Conservation (phyloP, 2,888 invertebrate species). For the Cryptus viduatorius region DNA sequence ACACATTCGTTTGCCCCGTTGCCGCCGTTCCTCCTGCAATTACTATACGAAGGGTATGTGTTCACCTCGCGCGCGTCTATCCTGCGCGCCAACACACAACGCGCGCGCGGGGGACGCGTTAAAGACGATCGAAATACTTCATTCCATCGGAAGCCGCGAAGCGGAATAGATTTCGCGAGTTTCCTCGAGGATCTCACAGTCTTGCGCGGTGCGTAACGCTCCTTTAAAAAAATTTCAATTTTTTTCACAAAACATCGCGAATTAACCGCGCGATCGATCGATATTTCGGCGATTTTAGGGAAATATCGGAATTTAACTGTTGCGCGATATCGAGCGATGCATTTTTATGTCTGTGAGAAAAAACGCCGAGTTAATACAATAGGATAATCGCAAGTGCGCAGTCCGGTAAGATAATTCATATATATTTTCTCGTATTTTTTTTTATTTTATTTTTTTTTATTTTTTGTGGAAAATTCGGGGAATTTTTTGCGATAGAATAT, state of each 20-base stretch:
- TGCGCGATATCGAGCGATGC: slow-evolving; percentile 53
- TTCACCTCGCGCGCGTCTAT: slow-evolving; percentile 10
- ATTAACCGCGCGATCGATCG: no score
- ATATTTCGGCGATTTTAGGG: background rate
- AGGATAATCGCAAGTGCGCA: background rate
- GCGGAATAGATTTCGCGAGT: slow-evolving; percentile 33
- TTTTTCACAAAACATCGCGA: background rate
- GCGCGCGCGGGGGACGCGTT: slow-evolving; percentile 2
- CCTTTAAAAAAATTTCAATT: background rate
- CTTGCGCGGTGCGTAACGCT: background rate
- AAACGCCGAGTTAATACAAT: background rate
- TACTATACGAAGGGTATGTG: slow-evolving; percentile 53
- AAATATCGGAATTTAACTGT: slow-evolving; percentile 44
- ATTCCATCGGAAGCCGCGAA: slow-evolving; percentile 43
- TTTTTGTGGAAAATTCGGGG: no score
- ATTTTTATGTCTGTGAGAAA: background rate
- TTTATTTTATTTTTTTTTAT: background rate
- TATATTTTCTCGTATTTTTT: background rate
- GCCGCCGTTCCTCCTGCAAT: slow-evolving; percentile 62
- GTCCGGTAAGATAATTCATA: background rate
- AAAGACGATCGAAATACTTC: slow-evolving; percentile 35
- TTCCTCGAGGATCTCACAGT: slow-evolving; percentile 16
- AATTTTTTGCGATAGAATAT: background rate
- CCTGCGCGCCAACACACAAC: slow-evolving; percentile 16
- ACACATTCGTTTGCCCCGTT: slow-evolving; percentile 50